Conservation (phyloP, 2,797 vertebrate genomes). For the Eurystomus glaucurus region DNA sequence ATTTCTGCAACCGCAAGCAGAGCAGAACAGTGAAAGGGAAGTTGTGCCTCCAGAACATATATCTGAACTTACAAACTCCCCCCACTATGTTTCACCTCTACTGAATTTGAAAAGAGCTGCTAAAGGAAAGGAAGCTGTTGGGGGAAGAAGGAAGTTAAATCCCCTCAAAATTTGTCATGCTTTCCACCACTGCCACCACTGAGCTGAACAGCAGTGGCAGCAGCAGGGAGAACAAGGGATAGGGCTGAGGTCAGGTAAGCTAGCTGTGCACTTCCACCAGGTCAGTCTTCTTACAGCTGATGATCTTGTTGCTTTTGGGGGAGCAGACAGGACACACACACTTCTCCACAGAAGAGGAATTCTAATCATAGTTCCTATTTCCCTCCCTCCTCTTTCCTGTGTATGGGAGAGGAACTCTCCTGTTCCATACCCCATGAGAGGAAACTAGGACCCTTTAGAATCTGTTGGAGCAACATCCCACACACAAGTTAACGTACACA, state of each 20-base stretch:
- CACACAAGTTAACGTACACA: neutral
- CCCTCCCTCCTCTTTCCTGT: neutral
- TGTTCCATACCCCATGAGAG: neutral
- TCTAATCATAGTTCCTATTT: neutral
- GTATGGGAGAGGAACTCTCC: neutral
- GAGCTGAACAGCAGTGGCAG: fast-evolving
- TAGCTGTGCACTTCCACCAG: neutral
- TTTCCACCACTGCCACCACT: neutral
- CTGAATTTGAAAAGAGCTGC: neutral
- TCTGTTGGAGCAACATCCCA: neutral
- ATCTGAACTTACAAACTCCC: neutral
- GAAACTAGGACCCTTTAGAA: neutral
- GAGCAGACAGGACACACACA: neutral
- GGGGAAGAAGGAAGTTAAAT: neutral
- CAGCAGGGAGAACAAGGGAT: fast-evolving
- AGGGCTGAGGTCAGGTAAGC: neutral
- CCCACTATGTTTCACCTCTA: neutral
- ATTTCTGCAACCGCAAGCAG: neutral
- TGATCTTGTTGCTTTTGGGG: neutral
- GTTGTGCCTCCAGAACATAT: neutral
- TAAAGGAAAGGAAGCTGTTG: neutral
- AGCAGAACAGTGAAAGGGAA: slow-evolving; percentile 14
- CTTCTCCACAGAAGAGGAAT: neutral
- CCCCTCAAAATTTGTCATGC: neutral
- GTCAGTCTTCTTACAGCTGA: neutral